Percentiles rank a stretch among this genome's conserved stretches.
Conservation (phyloP, 2,888 invertebrate species). For the Apamea sordens region DNA sequence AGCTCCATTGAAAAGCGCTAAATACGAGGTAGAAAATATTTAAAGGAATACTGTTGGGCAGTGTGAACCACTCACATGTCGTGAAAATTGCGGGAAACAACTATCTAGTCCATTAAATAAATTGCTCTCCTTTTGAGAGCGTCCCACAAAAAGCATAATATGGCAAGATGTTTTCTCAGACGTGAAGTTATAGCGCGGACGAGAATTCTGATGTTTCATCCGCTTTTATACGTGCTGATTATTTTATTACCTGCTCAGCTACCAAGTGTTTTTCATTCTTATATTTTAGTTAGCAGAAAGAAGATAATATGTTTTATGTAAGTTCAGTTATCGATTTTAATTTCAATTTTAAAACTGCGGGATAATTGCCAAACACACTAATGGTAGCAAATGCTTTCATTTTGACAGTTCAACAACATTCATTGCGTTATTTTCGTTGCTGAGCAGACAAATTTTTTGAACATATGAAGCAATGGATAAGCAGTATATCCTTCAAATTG, state of each 20-base stretch:
- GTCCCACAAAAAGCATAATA: constrained; percentile 75
- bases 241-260: constrained; percentile 44
- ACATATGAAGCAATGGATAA: no score
- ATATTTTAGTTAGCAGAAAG: neutral
- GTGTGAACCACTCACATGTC: constrained; percentile 66
- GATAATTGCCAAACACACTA: no score
- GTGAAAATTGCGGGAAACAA: constrained; percentile 73
- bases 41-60: constrained; percentile 58
- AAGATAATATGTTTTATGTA: neutral
- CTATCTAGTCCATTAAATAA: constrained; percentile 84
- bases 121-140: constrained; percentile 80
- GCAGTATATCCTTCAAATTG: no score
- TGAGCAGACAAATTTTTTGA: no score
- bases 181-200: constrained; percentile 70
- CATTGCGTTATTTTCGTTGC: no score
- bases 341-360: neutral
- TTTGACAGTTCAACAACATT: no score
- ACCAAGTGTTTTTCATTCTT: constrained; percentile 9
- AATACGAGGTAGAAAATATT: constrained; percentile 55
- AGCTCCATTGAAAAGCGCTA: constrained; percentile 53
- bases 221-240: constrained; percentile 51
- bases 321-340: neutral
- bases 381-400: no score
- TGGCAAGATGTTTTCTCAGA: constrained; percentile 74
- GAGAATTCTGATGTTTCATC: constrained; percentile 67